Base-by-base conservation (phyloP, 2,113 vertebrate species). In the Planiliza haematocheilus region DNA sequence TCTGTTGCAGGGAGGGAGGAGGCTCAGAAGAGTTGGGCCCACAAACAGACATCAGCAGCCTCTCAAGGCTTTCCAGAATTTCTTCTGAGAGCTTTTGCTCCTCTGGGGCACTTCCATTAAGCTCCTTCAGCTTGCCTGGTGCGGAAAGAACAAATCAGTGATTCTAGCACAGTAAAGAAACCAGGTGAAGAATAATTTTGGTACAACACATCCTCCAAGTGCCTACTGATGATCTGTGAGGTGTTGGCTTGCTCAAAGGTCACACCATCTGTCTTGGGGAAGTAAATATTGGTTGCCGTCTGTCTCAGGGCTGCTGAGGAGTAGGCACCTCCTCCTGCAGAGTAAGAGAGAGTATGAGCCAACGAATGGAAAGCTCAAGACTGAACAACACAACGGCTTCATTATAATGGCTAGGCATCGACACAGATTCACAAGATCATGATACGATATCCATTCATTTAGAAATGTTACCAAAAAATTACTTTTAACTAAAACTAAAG, bases 241-340 rank as follows among this genome's bases (percentile, higher is more conserved):
- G 93, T 81, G 81, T 97, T 99, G 62, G 97, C 97, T 87, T 99
- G 97, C 70, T 98, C 97, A 91, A 99, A 99, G 41, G 95, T 96
- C 37, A 99, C 95, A 61, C 94, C 95, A 10, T 99, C 97, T 20
- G 94, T 96, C 90, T 97, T 99, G 0, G 98, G 98, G 80, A 98
- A 99, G 90, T 97, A 99, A 87, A 96, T 94, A 87, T 99, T 99
- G 90, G 94, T 91, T 52, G 86, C 5, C 24, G 89, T 67, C 74
- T 94, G 94, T 24, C 86, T 92, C 12, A 68, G 64, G 17, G 82
- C 81, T 49, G 85, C 63, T 12, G 93, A 93, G 14, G 92, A 92
- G 89, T 97, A 98, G 18, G 96, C 95, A 3, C 91, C 92, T 72
- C 81, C 93, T 68, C 97, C 98, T 99, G 84, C 2, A 48, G 16